Conservation (phyloP, 2,888 invertebrate species). For the Rhabditophanes sp. region DNA sequence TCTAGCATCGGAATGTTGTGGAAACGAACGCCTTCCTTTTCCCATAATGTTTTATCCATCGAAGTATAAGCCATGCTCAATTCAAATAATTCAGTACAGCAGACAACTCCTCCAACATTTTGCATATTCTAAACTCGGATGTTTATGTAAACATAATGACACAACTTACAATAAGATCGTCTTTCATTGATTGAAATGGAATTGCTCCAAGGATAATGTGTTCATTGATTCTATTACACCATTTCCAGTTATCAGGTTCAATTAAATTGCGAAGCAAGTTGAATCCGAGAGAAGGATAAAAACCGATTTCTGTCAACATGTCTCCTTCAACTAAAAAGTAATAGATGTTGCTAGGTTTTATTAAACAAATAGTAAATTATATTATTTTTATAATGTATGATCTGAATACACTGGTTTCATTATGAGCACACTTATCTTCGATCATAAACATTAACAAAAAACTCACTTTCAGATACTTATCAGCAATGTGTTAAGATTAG, state of each 20-base stretch:
- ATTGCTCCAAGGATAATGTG: constrained; percentile 83
- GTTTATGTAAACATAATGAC: too few species aligned
- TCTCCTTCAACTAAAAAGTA: too few species aligned
- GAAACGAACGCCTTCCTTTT: constrained; percentile 15
- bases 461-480: too few species aligned
- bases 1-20: constrained; percentile 39
- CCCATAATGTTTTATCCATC: constrained; percentile 54
- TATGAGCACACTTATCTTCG: too few species aligned
- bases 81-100: constrained; percentile 94
- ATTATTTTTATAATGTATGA: too few species aligned
- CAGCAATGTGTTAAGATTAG: too few species aligned
- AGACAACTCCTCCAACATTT: constrained; percentile 78
- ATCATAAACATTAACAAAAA: too few species aligned
- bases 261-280: constrained; percentile 84
- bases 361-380: too few species aligned
- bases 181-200: constrained; percentile 72
- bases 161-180: constrained; percentile 58
- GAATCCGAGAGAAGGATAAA: constrained; percentile 81
- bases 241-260: constrained; percentile 53
- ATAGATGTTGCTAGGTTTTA: too few species aligned
- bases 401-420: too few species aligned
- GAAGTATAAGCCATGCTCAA: constrained; percentile 49
- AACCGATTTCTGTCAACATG: constrained; percentile 46
- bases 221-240: constrained; percentile 84
- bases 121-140: too few species aligned